Percentiles rank a stretch among this genome's conserved stretches.
phyloP scores from a whole-genome alignment of 1,140 invertebrate genomes.

The Plectrocnemia conspersa region DNA sequence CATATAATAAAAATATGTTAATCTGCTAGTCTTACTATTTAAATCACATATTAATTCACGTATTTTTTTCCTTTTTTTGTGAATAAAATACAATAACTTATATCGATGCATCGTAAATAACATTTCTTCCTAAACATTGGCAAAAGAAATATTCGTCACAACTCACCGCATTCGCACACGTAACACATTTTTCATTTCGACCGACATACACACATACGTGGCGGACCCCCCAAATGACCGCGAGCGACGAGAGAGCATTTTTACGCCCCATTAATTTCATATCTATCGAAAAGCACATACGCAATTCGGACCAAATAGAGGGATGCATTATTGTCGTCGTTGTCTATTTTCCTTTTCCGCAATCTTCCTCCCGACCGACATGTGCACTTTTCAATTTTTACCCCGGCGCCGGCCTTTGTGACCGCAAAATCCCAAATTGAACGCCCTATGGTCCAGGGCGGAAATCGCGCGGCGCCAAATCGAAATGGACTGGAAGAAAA shows the following conservation, averaged over 20 bases:
- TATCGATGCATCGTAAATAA: no score
- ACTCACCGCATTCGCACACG: no score
- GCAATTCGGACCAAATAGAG: constrained; percentile 14
- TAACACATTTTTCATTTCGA: no score
- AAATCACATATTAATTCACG: no score
- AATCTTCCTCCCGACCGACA: background rate
- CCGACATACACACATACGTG: background rate
- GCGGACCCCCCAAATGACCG: background rate
- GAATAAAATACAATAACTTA: no score
- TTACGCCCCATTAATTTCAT: constrained; percentile 13
- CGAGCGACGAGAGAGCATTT: background rate
- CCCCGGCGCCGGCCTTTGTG: constrained; percentile 14
- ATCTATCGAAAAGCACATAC: background rate
- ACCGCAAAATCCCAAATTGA: constrained; percentile 12
- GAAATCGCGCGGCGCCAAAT: constrained; percentile 15
- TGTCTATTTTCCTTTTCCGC: constrained; percentile 1
- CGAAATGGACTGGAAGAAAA: constrained; percentile 22
- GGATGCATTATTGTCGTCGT: constrained; percentile 9
- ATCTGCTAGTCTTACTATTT: no score
- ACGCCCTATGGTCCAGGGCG: constrained; percentile 4
- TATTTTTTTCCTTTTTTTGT: no score
- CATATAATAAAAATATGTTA: no score
- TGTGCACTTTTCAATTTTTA: constrained; percentile 15
- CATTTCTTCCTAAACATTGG: no score
- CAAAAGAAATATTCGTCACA: no score